phyloP scores from a whole-genome alignment of 2,113 vertebrate species.

The Pica pica region DNA sequence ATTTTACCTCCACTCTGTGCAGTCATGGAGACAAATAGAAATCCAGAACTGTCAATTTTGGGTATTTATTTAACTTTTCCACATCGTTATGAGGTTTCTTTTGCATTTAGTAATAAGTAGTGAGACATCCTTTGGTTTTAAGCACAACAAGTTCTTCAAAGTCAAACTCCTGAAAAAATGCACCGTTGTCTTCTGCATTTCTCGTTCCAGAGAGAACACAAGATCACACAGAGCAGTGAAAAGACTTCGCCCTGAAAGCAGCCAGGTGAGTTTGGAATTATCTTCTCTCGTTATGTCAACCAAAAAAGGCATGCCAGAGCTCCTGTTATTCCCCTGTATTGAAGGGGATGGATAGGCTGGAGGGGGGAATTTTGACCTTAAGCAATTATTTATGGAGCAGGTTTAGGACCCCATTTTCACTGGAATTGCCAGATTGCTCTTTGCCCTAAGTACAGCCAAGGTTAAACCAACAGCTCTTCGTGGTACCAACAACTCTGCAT shows the following conservation, averaged over 20 bases:
- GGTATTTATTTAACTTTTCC: background rate
- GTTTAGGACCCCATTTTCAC: background rate
- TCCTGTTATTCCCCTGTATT: background rate
- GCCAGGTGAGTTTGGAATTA: background rate
- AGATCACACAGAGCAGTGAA: background rate
- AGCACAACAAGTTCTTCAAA: background rate
- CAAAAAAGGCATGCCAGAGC: fast-evolving
- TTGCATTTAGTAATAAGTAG: background rate
- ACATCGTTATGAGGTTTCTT: background rate
- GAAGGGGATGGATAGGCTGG: background rate
- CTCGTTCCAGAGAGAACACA: background rate
- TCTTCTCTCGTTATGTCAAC: background rate
- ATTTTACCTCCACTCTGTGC: background rate
- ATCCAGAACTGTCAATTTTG: background rate
- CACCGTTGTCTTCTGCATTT: background rate
- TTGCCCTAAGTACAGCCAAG: background rate
- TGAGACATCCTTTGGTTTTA: background rate
- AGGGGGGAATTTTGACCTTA: background rate
- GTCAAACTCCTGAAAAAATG: background rate
- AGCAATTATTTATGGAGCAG: background rate
- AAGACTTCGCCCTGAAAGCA: background rate
- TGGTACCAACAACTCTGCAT: background rate
- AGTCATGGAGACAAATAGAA: background rate
- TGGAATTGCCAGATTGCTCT: background rate
- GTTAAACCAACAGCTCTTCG: background rate